Conservation (phyloP, 2,888 invertebrate species). For the Kuschelorhynchus macadamiae region DNA sequence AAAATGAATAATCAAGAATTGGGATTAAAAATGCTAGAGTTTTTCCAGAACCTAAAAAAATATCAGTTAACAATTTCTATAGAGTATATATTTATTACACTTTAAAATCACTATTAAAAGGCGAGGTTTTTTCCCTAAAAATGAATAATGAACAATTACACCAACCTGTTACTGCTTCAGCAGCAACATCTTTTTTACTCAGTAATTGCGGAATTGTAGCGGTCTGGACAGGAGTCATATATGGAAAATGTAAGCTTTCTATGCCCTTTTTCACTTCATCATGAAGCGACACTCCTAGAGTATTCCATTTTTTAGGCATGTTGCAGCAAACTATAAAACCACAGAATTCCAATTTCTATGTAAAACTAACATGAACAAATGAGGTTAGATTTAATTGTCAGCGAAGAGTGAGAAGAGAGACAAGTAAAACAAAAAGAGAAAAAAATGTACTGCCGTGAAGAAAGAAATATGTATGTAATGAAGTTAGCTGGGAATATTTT, state of each 20-base stretch:
- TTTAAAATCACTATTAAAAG: too few relatives aligned
- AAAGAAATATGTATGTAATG: too few relatives aligned
- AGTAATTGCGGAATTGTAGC: constrained; percentile 91
- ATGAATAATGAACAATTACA: neutral
- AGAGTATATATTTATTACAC: too few relatives aligned
- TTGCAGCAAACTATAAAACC: neutral
- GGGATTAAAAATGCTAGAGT: constrained; percentile 97
- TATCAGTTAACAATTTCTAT: too few relatives aligned
- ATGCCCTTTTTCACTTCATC: constrained; percentile 69
- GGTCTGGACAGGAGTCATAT: constrained; percentile 80
- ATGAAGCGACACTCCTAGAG: constrained; percentile 68
- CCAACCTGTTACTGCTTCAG: constrained; percentile 92
- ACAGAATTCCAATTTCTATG: too few relatives aligned
- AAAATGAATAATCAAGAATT: constrained; percentile 87
- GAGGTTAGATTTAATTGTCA: too few relatives aligned
- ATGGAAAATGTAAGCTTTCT: constrained; percentile 70
- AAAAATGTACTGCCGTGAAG: too few relatives aligned
- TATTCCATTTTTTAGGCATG: constrained; percentile 68
- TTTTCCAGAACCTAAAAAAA: constrained; percentile 94
- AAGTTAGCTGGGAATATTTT: too few relatives aligned
- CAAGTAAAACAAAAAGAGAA: too few relatives aligned
- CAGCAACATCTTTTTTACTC: constrained; percentile 95
- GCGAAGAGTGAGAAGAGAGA: too few relatives aligned
- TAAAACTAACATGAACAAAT: too few relatives aligned
- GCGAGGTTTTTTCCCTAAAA: too few relatives aligned